Conservation (phyloP, 2,797 vertebrate genomes). For the Coccyzus lansbergi region DNA sequence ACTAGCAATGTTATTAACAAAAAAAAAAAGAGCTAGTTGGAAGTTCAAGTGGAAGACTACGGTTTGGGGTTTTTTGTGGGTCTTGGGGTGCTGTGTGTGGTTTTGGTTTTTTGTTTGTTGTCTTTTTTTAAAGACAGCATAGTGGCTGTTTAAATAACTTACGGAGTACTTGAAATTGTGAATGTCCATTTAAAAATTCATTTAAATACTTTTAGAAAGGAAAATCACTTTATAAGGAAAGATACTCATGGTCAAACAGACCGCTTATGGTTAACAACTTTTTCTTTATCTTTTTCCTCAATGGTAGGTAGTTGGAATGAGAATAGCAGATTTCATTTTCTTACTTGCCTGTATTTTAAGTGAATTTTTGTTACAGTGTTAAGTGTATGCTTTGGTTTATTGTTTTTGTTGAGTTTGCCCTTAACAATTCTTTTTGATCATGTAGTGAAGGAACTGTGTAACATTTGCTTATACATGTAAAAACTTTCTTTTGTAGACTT, state of each 20-base stretch:
- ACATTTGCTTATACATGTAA: background rate
- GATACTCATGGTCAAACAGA: background rate
- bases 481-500: constrained; percentile 58
- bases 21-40: background rate
- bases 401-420: background rate
- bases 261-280: background rate
- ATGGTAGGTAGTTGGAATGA: background rate
- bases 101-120: background rate
- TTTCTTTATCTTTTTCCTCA: background rate
- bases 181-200: background rate
- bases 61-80: background rate
- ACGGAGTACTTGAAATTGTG: background rate
- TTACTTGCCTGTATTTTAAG: background rate
- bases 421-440: background rate
- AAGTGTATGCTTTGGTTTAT: background rate
- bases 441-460: background rate
- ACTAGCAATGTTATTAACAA: background rate
- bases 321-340: background rate
- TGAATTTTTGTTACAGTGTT: background rate
- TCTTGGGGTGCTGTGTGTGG: background rate
- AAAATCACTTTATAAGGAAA: background rate
- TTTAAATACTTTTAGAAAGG: background rate
- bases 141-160: background rate
- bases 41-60: background rate
- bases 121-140: background rate